A percentile compares a stretch with the other conserved stretches of the same genome.
Evolutionary conservation across 2,888 invertebrate genomes (phyloP).

Genomic region (Abrostola tripartita): DNA sequence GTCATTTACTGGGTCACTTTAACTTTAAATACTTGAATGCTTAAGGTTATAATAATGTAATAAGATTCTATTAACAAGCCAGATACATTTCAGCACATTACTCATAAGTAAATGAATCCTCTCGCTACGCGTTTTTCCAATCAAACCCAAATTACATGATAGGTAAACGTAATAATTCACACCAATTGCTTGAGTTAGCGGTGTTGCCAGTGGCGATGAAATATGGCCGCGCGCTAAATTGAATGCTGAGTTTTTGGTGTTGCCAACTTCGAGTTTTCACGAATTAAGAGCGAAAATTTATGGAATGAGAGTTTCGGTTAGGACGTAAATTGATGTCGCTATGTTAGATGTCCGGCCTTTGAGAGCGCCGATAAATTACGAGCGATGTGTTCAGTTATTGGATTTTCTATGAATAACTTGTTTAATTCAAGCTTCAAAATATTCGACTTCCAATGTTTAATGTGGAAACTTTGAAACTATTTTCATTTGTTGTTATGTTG

Average conservation of each 20-base stretch:
- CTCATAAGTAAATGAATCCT: conserved; percentile 1
- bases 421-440: not conserved
- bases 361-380: not conserved
- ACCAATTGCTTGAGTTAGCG: conserved; percentile 42
- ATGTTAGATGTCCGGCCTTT: conserved; percentile 21
- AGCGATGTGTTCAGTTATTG: not conserved
- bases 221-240: conserved; percentile 54
- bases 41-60: too few relatives aligned
- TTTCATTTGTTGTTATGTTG: not conserved
- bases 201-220: conserved; percentile 55
- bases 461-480: conserved; percentile 1
- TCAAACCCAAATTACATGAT: conserved; percentile 52
- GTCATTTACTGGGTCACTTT: too few relatives aligned
- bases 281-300: conserved; percentile 57
- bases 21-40: too few relatives aligned
- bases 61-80: too few relatives aligned
- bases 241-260: conserved; percentile 58
- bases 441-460: not conserved
- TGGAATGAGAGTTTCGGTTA: conserved; percentile 53
- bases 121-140: conserved; percentile 40
- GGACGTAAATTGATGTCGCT: conserved; percentile 45
- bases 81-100: not conserved
- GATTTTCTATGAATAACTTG: not conserved
- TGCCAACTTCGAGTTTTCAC: conserved; percentile 48
- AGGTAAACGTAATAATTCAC: conserved; percentile 53